These are phyloP conservation scores for Propithecus deckenii DNA, from an alignment of 2,797 vertebrate species.

Conservation along the genomic window DNA sequence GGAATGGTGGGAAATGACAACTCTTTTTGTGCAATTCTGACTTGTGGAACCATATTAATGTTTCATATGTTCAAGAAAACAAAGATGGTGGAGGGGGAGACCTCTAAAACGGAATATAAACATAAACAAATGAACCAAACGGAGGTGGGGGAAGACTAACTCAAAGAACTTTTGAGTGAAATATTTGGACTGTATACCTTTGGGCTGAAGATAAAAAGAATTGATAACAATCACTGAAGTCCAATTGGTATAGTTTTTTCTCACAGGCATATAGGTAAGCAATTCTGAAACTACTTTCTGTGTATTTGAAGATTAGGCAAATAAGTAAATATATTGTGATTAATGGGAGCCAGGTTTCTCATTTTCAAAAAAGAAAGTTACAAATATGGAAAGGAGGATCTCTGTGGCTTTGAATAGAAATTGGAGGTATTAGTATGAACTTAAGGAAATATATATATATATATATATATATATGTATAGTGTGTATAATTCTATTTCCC, in stretches of 20 bases:
- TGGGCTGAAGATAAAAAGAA: neutral
- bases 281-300: slow-evolving; percentile 12
- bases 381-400: neutral
- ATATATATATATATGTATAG: too few relatives aligned
- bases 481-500: neutral
- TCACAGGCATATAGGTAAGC: neutral
- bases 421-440: neutral
- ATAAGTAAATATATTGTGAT: neutral
- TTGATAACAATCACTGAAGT: neutral
- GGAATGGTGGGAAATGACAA: neutral
- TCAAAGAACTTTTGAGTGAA: neutral
- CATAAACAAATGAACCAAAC: neutral
- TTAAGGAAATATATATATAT: neutral
- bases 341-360: neutral
- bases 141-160: neutral
- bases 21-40: neutral
- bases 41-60: neutral
- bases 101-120: neutral
- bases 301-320: neutral
- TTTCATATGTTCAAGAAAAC: neutral
- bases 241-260: neutral
- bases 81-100: neutral
- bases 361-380: neutral
- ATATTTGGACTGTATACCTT: neutral
- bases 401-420: neutral